A percentile compares a stretch with the other conserved stretches of the same genome.
These are phyloP conservation scores for Pocillopora grandis DNA, from an alignment of 92 coral and sea anemone species.

Conservation along the genomic window DNA sequence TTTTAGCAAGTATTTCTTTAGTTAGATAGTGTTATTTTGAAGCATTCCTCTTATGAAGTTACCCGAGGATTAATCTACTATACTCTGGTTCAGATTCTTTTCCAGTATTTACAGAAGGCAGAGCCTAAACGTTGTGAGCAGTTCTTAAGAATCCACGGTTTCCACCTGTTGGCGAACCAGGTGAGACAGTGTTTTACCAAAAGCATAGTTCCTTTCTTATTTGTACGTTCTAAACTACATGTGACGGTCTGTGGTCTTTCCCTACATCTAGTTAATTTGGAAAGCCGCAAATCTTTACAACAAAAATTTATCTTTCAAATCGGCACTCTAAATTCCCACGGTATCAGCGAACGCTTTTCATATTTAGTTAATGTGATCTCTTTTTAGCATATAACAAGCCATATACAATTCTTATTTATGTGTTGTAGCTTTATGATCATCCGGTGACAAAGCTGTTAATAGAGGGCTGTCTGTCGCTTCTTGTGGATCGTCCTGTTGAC, in stretches of 20 bases:
- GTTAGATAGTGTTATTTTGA: neutral
- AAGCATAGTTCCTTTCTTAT: neutral
- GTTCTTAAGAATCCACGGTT: slow-evolving; percentile 80
- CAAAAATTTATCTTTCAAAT: too few relatives aligned
- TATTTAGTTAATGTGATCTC: neutral
- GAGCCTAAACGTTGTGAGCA: slow-evolving; percentile 77
- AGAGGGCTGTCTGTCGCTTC: slow-evolving; percentile 86
- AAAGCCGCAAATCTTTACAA: too few relatives aligned
- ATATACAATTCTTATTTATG: neutral
- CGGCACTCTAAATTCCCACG: too few relatives aligned
- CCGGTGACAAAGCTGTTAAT: slow-evolving; percentile 79
- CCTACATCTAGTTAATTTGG: too few relatives aligned
- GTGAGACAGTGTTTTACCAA: slow-evolving; percentile 29
- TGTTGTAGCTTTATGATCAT: slow-evolving; percentile 78
- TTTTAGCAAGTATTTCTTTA: too few relatives aligned
- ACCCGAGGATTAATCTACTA: neutral
- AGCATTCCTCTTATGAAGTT: too few relatives aligned
- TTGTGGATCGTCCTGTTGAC: slow-evolving; percentile 90
- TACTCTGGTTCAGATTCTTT: slow-evolving; percentile 67
- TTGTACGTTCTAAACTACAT: too few relatives aligned
- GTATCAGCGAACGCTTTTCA: too few relatives aligned
- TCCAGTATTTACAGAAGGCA: slow-evolving; percentile 80
- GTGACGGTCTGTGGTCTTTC: too few relatives aligned
- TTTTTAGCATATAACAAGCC: too few relatives aligned
- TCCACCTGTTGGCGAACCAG: slow-evolving; percentile 93